Evolutionary conservation across 2,888 invertebrate species (phyloP), one percentile per base, ranked within the genome.

Genomic region (Hipparchia sbordonii): DNA sequence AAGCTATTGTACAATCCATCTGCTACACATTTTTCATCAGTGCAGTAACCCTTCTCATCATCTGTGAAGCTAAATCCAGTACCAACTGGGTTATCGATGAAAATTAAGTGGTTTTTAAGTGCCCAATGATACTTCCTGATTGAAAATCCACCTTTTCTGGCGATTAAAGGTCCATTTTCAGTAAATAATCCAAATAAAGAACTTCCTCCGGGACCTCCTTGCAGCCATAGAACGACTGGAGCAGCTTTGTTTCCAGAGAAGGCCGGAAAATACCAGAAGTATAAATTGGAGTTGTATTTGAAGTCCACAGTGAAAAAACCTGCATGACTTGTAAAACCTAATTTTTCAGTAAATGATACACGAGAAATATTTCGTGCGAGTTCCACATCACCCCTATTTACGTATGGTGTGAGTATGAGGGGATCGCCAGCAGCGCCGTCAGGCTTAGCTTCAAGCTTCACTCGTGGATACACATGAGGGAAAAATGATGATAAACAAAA

Each of bases 231-330:
- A 0, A 95, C 70, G 0, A 95, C 85, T 0, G 95, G 95, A 0
- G 94, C 94, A 3, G 84, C 82, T 51, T 83, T 78, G 12, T 84
- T 81, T 60, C 87, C 86, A 6, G 84, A 87, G 79, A 91, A 87
- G 0, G 95, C 89, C 13, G 95, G 95, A 79, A 96, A 95, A 80
- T 95, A 96, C 96, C 96, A 96, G 85, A 96, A 95, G 84, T 95
- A 96, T 74, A 95, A 85, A 84, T 96, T 95, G 2, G 95, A 95
- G 72, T 94, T 88, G 78, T 87, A 93, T 4, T 85, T 87, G 74
- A 94, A 89, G 80, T 96, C 93, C 12, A 96, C 95, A 0, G 95
- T 96, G 67, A 96, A 89, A 79, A 95, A 96, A 2, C 96, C 95
- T 7, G 95, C 91, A 81, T 95, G 93, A 79, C 96, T 96, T 68